A percentile compares a stretch with the other conserved stretches of the same genome.
Conservation (phyloP, 2,888 invertebrate genomes). For the Abrostola triplasia region DNA sequence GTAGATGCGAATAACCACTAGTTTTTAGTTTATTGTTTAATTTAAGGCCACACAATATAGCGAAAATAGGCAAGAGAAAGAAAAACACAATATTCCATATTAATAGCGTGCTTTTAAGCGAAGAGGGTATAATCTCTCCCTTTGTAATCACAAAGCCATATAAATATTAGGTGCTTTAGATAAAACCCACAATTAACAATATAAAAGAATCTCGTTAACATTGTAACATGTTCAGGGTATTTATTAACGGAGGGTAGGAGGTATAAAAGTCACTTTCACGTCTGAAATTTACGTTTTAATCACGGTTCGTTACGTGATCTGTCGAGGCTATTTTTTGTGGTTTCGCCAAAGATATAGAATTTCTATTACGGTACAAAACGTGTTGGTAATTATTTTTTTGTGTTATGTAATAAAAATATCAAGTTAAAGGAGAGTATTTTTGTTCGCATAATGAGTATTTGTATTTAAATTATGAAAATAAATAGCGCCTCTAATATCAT, state of each 20-base stretch:
- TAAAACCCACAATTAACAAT: constrained; percentile 43
- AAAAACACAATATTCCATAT: constrained; percentile 43
- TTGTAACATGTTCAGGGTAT: constrained; percentile 33
- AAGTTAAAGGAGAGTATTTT: constrained; percentile 17
- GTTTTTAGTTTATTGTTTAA: constrained; percentile 6
- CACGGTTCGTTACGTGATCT: constrained; percentile 32
- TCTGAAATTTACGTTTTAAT: constrained; percentile 32
- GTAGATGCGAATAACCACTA: background rate
- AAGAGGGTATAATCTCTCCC: constrained; percentile 40
- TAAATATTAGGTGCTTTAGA: constrained; percentile 44
- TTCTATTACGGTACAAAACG: constrained; percentile 25
- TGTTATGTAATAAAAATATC: constrained; percentile 21
- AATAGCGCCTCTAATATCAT: no score
- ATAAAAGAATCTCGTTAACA: constrained; percentile 47
- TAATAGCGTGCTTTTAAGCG: constrained; percentile 43
- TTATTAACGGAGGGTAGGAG: constrained; percentile 12
- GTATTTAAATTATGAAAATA: background rate
- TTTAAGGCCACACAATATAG: constrained; percentile 9
- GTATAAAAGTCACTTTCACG: constrained; percentile 14
- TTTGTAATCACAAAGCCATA: constrained; percentile 45
- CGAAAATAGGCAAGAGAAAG: constrained; percentile 2
- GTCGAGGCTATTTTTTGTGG: constrained; percentile 21
- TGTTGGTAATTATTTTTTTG: constrained; percentile 33
- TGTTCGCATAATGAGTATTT: background rate
- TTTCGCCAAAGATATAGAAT: constrained; percentile 36